Conservation (phyloP, 2,888 invertebrate species). For the Harmothoe impar region DNA sequence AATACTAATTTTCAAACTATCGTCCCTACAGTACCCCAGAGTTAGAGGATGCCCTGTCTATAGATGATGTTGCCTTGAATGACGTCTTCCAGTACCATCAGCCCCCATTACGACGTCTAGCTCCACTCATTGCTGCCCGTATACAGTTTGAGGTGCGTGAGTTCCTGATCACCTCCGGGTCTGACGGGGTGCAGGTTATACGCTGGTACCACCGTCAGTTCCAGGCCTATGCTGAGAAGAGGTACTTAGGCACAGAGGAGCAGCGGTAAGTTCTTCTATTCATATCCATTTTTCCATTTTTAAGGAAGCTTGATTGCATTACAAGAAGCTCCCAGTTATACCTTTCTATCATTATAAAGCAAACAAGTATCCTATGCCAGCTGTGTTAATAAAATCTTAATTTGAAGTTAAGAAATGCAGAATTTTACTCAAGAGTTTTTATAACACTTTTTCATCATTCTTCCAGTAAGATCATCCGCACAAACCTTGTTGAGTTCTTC, state of each 20-base stretch:
- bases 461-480: background rate
- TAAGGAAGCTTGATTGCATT: too few relatives aligned
- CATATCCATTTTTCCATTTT: too few relatives aligned
- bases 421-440: too few relatives aligned
- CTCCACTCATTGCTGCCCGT: conserved; percentile 66
- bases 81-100: conserved; percentile 68
- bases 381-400: too few relatives aligned
- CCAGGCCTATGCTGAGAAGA: conserved; percentile 64
- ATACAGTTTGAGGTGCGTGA: conserved; percentile 63
- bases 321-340: too few relatives aligned
- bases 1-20: too few relatives aligned
- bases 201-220: conserved; percentile 70
- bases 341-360: too few relatives aligned
- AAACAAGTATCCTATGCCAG: too few relatives aligned
- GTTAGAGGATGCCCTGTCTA: conserved; percentile 69
- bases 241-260: conserved; percentile 60
- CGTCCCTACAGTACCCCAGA: conserved; percentile 56
- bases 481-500: conserved; percentile 67
- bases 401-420: too few relatives aligned
- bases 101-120: conserved; percentile 74
- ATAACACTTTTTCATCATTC: background rate
- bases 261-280: background rate
- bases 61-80: conserved; percentile 68
- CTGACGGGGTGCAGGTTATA: conserved; percentile 66
- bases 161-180: conserved; percentile 68